Conservation (phyloP, 1,140 invertebrate genomes). For the Neodiprion lecontei region DNA sequence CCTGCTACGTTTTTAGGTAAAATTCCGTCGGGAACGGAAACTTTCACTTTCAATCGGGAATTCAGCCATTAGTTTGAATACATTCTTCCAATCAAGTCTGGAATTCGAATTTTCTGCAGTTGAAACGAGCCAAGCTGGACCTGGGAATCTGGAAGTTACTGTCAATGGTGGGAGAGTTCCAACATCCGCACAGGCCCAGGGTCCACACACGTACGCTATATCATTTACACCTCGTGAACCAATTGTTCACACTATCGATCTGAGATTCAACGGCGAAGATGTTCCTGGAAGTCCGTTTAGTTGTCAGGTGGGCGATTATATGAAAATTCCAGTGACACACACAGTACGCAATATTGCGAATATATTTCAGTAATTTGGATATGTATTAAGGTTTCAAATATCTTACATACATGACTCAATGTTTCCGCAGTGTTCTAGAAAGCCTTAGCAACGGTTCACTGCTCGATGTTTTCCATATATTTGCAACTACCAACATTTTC, state of each 20-base stretch:
- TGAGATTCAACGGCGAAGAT: conserved; percentile 95
- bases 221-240: conserved; percentile 94
- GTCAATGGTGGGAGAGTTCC: conserved; percentile 95
- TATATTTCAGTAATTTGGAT: too few species aligned
- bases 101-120: conserved; percentile 66
- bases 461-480: too few species aligned
- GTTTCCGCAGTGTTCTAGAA: too few species aligned
- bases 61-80: conserved; percentile 5
- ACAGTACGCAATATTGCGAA: too few species aligned
- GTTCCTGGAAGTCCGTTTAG: conserved; percentile 88
- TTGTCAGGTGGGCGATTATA: conserved; percentile 66
- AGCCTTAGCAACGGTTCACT: too few species aligned
- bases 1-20: conserved; percentile 94
- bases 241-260: conserved; percentile 87
- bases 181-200: conserved; percentile 93
- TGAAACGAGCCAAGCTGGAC: conserved; percentile 95
- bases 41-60: background rate
- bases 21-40: background rate
- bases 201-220: conserved; percentile 95
- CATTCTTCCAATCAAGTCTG: background rate
- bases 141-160: conserved; percentile 95
- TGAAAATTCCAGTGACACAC: conserved; percentile 6
- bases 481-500: too few species aligned
- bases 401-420: too few species aligned
- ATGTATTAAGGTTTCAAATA: too few species aligned